phyloP scores from a whole-genome alignment of 2,797 vertebrate genomes.

The Platalea minor region DNA sequence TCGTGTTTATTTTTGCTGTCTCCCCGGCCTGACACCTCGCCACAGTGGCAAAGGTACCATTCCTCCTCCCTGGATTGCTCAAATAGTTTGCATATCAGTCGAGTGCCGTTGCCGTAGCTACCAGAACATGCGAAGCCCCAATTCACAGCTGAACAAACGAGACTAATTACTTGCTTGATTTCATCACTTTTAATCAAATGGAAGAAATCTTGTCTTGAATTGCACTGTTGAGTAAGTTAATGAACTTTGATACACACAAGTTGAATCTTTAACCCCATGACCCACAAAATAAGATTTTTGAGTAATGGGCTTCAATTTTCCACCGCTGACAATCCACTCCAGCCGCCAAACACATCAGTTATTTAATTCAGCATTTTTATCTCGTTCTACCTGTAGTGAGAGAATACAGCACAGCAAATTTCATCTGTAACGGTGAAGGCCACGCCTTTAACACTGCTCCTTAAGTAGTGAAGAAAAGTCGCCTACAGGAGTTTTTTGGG shows the following conservation, averaged over 20 bases:
- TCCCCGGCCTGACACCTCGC: background rate
- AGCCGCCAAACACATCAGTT: background rate
- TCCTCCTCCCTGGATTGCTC: constrained; percentile 2
- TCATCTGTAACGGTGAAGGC: background rate
- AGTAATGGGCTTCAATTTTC: background rate
- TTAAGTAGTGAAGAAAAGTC: background rate
- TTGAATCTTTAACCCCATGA: background rate
- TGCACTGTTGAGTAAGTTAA: background rate
- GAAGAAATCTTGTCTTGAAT: background rate
- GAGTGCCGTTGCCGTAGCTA: background rate
- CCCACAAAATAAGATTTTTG: background rate
- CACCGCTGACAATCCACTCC: background rate
- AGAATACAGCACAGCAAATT: background rate
- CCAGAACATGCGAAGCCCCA: background rate
- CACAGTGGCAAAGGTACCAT: background rate
- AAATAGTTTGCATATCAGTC: constrained; percentile 3
- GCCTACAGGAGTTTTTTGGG: background rate
- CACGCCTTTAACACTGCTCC: background rate
- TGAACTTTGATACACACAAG: background rate
- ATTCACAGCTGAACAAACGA: constrained; percentile 16
- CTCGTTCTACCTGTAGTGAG: background rate
- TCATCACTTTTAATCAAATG: background rate
- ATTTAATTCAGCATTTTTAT: background rate
- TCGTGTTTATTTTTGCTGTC: constrained; percentile 3
- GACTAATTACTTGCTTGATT: constrained; percentile 42